Conservation (phyloP, 2,797 vertebrate genomes). For the Miichthys miiuy region DNA sequence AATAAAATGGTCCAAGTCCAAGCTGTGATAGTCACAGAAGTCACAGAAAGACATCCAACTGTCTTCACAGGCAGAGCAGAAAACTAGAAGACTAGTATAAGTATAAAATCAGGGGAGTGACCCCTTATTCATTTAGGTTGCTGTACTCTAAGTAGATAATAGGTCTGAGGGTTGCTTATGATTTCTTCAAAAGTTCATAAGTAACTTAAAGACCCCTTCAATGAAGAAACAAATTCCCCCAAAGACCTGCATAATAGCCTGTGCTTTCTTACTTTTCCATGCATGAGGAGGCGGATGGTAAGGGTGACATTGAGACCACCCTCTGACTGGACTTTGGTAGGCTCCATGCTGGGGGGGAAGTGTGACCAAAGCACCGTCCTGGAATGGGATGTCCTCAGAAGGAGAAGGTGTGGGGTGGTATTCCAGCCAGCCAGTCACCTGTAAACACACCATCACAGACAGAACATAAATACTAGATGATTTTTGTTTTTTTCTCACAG, state of each 20-base stretch:
- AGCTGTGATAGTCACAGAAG: neutral
- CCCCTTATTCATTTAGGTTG: neutral
- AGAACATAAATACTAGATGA: neutral
- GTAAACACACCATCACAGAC: conserved; percentile 20
- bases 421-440: conserved; percentile 85
- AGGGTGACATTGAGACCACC: conserved; percentile 97
- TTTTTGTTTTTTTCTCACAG: too few species aligned
- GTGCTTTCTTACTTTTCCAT: conserved; percentile 86
- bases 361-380: conserved; percentile 63
- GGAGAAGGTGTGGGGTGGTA: conserved; percentile 70
- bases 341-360: conserved; percentile 89
- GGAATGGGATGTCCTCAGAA: conserved; percentile 75
- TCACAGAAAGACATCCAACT: neutral
- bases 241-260: neutral
- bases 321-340: conserved; percentile 93
- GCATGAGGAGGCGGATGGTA: conserved; percentile 94
- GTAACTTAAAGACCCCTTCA: neutral
- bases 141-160: neutral
- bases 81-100: neutral
- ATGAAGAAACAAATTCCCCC: neutral
- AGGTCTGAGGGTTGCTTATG: neutral
- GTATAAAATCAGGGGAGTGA: neutral
- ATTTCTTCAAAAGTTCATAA: neutral
- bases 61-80: neutral
- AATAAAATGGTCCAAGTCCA: neutral